Conservation (phyloP, 2,797 vertebrate genomes). For the Diglossa cyanea region DNA sequence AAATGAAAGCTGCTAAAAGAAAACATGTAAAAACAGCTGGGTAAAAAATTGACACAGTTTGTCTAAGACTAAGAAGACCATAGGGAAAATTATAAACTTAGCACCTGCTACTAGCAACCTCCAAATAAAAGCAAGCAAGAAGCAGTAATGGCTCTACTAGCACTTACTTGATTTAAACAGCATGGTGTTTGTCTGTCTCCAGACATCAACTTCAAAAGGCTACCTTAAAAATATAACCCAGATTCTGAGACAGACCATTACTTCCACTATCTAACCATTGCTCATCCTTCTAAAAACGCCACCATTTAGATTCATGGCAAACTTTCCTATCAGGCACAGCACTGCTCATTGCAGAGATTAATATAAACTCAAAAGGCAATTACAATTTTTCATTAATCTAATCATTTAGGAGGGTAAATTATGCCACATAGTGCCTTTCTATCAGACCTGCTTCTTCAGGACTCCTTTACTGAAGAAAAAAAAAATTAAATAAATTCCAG, state of each 20-base stretch:
- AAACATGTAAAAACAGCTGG: conserved; percentile 67
- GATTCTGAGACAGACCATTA: neutral
- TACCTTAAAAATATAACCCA: neutral
- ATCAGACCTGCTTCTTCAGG: neutral
- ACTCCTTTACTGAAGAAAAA: neutral
- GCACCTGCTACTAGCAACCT: conserved; percentile 80
- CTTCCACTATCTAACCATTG: neutral
- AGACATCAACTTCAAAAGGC: neutral
- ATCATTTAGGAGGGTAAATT: neutral
- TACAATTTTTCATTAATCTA: neutral
- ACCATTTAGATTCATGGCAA: fast-evolving
- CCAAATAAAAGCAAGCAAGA: conserved; percentile 16
- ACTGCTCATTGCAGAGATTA: neutral
- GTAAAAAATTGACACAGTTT: conserved; percentile 63
- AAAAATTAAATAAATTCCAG: no score
- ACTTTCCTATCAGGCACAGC: neutral
- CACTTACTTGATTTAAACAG: neutral
- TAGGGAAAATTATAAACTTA: conserved; percentile 77
- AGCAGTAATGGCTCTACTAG: neutral
- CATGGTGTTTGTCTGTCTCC: neutral
- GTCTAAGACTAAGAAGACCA: conserved; percentile 63
- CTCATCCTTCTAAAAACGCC: neutral
- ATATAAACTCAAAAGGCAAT: neutral
- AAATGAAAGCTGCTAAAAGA: conserved; percentile 31
- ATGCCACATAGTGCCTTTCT: neutral